These are phyloP conservation scores for Mesocricetus auratus DNA, from an alignment of 2,113 vertebrate species.

Conservation along the genomic window DNA sequence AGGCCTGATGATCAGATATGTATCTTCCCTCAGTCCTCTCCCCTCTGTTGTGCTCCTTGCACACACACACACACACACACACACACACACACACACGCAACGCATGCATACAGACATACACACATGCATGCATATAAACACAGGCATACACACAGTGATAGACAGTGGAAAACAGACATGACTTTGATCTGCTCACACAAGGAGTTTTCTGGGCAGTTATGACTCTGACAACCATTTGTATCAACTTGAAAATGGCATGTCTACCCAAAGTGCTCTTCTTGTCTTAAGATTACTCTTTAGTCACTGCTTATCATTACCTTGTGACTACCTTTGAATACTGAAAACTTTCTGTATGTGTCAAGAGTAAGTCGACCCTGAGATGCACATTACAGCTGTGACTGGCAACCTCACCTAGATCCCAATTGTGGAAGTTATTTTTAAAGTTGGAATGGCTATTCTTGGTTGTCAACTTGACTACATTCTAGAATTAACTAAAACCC, in stretches of 20 bases:
- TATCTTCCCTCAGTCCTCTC: background rate
- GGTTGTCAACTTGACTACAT: background rate
- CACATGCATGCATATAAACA: too few species aligned
- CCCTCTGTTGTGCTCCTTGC: background rate
- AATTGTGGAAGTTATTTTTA: background rate
- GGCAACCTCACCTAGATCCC: background rate
- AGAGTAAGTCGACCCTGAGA: background rate
- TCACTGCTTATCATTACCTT: background rate
- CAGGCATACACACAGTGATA: background rate
- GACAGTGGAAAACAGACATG: background rate
- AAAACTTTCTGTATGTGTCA: background rate
- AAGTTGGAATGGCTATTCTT: background rate
- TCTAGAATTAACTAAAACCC: background rate
- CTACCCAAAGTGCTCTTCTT: background rate
- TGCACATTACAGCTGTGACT: background rate
- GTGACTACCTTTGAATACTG: conserved; percentile 10
- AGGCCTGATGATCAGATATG: background rate
- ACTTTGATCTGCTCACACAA: background rate
- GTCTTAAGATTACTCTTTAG: conserved; percentile 26
- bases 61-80: background rate
- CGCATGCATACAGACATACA: background rate
- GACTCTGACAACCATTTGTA: background rate
- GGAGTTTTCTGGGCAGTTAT: background rate
- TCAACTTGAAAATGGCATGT: conserved; percentile 22
- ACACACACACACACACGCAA: background rate